These are phyloP conservation scores for Pedionomus torquatus DNA, from an alignment of 2,113 vertebrate species.

Conservation along the genomic window DNA sequence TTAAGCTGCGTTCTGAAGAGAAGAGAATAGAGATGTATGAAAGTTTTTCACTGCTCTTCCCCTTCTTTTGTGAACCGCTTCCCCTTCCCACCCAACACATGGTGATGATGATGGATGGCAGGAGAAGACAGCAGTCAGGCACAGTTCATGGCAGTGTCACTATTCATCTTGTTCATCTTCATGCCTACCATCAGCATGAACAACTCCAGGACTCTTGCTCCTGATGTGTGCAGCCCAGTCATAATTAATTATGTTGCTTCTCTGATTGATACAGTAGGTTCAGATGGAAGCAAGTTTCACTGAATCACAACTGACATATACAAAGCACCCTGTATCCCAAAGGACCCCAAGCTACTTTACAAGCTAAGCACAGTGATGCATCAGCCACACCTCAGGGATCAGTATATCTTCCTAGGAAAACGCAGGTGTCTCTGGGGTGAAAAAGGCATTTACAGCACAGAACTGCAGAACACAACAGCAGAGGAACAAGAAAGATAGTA, in stretches of 20 bases:
- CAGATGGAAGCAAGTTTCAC: neutral
- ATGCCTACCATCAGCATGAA: neutral
- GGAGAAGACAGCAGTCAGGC: slow-evolving; percentile 16
- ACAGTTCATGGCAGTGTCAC: slow-evolving; percentile 14
- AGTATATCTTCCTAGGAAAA: neutral
- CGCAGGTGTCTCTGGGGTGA: neutral
- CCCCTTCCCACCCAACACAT: neutral
- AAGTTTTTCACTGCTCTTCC: neutral
- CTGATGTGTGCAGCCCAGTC: slow-evolving; percentile 26
- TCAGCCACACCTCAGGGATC: neutral
- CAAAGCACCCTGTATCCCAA: slow-evolving; percentile 2
- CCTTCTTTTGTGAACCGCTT: neutral
- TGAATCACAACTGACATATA: slow-evolving; percentile 26
- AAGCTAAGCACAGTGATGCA: neutral
- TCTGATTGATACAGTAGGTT: slow-evolving; percentile 25
- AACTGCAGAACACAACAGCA: neutral
- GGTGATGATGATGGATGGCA: neutral
- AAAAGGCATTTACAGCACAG: neutral
- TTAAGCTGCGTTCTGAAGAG: neutral
- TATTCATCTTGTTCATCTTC: slow-evolving; percentile 20
- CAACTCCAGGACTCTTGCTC: neutral
- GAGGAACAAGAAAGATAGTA: neutral
- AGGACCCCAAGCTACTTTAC: neutral
- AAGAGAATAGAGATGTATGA: neutral
- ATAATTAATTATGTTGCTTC: neutral